Evolutionary conservation across 2,888 invertebrate genomes (phyloP), one percentile per base, ranked within the genome.

Genomic region (Halictus quadricinctus): DNA sequence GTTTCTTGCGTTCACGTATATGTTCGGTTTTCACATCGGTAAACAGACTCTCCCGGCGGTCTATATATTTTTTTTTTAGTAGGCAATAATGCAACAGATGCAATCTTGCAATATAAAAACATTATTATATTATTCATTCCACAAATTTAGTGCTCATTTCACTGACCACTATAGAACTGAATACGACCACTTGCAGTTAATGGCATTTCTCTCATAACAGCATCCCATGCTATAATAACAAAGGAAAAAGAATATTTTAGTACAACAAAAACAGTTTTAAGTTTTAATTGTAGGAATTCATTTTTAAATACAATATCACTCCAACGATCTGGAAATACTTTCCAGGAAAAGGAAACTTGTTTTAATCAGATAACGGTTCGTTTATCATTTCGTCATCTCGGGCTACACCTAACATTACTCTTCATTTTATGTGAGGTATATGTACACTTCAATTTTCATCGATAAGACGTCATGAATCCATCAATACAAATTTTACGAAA

Each of bases 151-250:
- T 86, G 83, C 84, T 88, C 90, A 79, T 91, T 90, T 94, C 95
- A 95, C 92, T 96, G 95, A 92, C 96, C 96, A 92, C 95, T 95
- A 92, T 96, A 96, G 95, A 96, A 96, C 93, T 95, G 95, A 86
- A 96, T 95, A 93, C 95, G 95, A 88, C 95, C 95, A 87, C 95
- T 95, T 74, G 94, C 95, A 76, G 93, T 93, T 79, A 92, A 91
- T 73, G 93, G 92, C 89, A 94, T 93, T 88, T 95, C 94, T 82
- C 93, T 91, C 93, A 96, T 94, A 92, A 97, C 96, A 92, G 97
- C 97, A 91, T 97, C 96, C 97, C 97, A 97, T 81, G 97, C 97
- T 97, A 95, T 76, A 74, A 50, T 73, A 74, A 82, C 29, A 77
- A 74, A 77, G 25, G 70, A 36, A 83, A 75, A 66, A 36, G 74